Conservation (phyloP, 2,888 invertebrate species). For the Epirrhoe alternata region DNA sequence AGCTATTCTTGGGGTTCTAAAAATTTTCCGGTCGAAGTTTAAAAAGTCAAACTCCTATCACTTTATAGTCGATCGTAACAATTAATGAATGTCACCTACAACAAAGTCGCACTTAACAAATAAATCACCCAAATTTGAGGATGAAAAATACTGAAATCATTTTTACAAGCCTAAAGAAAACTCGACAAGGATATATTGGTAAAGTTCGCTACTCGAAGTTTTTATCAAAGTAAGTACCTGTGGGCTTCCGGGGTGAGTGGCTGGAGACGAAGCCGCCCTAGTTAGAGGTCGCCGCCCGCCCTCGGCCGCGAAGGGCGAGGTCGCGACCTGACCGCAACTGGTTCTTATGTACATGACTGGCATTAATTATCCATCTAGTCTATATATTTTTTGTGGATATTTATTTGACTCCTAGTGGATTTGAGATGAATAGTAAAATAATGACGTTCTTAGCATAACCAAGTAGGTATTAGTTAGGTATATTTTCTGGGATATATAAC, state of each 20-base stretch:
- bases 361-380: no score
- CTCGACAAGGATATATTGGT: conserved; percentile 20
- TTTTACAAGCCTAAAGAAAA: conserved; percentile 12
- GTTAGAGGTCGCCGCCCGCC: conserved; percentile 37
- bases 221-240: conserved; percentile 16
- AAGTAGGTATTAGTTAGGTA: no score
- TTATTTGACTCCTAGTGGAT: no score
- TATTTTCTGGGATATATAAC: no score
- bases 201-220: conserved; percentile 20
- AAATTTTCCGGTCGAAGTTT: no score
- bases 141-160: conserved; percentile 7
- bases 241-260: conserved; percentile 14
- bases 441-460: no score
- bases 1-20: no score
- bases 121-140: background rate
- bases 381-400: background rate
- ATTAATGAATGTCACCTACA: background rate
- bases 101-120: background rate
- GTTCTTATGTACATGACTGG: background rate
- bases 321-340: conserved; percentile 13
- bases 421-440: no score
- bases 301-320: conserved; percentile 36
- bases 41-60: no score
- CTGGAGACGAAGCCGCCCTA: conserved; percentile 25
- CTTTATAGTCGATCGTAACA: no score